These are phyloP conservation scores for Leptinotarsa texana DNA, from an alignment of 1,140 invertebrate genomes.

Conservation along the genomic window DNA sequence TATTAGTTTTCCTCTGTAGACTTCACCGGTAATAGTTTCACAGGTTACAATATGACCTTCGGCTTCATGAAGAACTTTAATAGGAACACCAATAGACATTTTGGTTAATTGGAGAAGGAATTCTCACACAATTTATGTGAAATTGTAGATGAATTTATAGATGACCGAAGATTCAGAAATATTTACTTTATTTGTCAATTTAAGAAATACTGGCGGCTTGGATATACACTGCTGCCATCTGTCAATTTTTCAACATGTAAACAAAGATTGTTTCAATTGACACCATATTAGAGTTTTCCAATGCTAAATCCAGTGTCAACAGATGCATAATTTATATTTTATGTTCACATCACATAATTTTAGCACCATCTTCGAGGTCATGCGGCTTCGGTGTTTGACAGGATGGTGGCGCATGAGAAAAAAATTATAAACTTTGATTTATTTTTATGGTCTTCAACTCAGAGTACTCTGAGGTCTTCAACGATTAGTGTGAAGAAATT, in stretches of 20 bases:
- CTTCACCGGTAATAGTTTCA: conserved; percentile 97
- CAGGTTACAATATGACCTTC: conserved; percentile 98
- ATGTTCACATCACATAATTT: too few species aligned
- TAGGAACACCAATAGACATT: conserved; percentile 92
- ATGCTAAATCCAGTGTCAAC: too few species aligned
- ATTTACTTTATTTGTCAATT: neutral
- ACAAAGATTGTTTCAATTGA: neutral
- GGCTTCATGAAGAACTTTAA: conserved; percentile 99
- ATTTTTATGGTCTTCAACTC: too few species aligned
- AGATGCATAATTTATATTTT: too few species aligned
- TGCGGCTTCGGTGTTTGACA: too few species aligned
- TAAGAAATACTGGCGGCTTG: neutral
- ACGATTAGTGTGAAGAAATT: too few species aligned
- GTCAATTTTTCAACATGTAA: neutral
- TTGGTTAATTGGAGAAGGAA: conserved; percentile 34
- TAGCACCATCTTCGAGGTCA: too few species aligned
- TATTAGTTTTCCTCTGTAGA: conserved; percentile 96
- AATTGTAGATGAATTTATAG: conserved; percentile 11
- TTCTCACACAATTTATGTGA: neutral
- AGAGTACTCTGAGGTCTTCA: too few species aligned
- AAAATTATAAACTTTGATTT: too few species aligned
- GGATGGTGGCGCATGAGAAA: too few species aligned
- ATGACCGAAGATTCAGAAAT: conserved; percentile 33
- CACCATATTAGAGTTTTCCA: too few species aligned
- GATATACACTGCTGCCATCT: neutral